A percentile compares a stretch with the other conserved stretches of the same genome.
These are phyloP conservation scores for Anas platyrhynchos DNA, from an alignment of 2,113 vertebrate genomes.

Conservation along the genomic window DNA sequence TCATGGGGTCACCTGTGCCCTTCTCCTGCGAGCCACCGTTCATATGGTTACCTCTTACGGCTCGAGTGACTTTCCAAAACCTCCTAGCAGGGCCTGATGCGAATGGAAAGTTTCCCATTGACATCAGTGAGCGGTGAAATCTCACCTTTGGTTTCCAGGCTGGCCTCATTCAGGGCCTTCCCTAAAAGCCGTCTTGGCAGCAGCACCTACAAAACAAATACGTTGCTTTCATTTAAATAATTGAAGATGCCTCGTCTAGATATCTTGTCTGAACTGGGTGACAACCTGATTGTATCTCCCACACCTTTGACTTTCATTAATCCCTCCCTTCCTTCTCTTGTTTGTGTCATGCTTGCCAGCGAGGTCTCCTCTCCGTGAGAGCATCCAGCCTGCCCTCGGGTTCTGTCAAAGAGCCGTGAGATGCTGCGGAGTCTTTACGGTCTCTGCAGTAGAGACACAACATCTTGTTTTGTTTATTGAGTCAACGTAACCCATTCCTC, in stretches of 20 bases:
- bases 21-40: neutral
- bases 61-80: neutral
- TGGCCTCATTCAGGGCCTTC: neutral
- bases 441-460: neutral
- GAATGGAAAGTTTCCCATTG: neutral
- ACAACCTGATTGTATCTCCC: constrained; percentile 44
- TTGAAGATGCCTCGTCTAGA: constrained; percentile 45
- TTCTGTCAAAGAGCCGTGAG: neutral
- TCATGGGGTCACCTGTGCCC: neutral
- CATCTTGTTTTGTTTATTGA: neutral
- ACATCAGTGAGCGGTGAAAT: neutral
- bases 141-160: neutral
- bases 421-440: neutral
- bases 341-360: neutral
- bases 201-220: neutral
- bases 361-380: neutral
- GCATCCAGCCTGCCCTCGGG: neutral
- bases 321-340: constrained; percentile 61
- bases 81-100: neutral
- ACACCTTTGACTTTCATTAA: constrained; percentile 41
- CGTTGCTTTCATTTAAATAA: constrained; percentile 45
- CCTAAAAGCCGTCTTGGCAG: neutral
- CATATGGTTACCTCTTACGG: neutral
- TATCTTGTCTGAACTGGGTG: constrained; percentile 3
- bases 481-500: neutral